A percentile compares a stretch with the other conserved stretches of the same genome.
Conservation (phyloP, 2,888 invertebrate species). For the Pachliopta kotzebuea region DNA sequence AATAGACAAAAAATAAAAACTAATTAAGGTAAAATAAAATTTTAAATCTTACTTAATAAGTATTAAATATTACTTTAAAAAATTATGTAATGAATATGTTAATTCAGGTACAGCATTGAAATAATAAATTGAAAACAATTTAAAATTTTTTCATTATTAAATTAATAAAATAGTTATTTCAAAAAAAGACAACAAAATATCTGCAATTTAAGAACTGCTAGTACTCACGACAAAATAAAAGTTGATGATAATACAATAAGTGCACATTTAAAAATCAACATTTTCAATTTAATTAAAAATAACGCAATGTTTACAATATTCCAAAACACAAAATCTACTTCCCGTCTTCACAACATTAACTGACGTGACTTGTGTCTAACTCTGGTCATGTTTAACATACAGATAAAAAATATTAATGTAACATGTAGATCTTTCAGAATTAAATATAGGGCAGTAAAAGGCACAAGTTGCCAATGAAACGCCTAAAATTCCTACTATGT, state of each 20-base stretch:
- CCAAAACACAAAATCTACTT: conserved; percentile 11
- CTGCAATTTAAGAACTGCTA: neutral
- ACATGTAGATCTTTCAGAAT: neutral
- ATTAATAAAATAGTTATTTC: neutral
- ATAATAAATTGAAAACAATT: neutral
- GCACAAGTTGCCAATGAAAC: too few species aligned
- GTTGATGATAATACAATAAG: conserved; percentile 62
- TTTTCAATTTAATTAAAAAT: conserved; percentile 42
- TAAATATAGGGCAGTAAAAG: neutral
- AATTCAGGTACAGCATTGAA: neutral
- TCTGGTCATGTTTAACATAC: neutral
- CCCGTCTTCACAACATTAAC: conserved; percentile 13
- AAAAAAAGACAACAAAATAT: neutral
- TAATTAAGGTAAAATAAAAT: too few species aligned
- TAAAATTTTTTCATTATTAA: neutral
- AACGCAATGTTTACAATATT: conserved; percentile 13
- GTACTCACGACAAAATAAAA: conserved; percentile 68
- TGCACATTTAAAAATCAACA: conserved; percentile 72
- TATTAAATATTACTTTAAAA: too few species aligned
- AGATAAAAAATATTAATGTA: neutral
- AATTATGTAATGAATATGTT: too few species aligned
- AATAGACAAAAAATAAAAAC: neutral
- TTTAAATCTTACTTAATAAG: too few species aligned
- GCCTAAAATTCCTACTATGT: neutral
- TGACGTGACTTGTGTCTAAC: conserved; percentile 16